Evolutionary conservation across 2,113 vertebrate genomes (phyloP), one percentile per base, ranked within the genome.

Genomic region (Narcine bancroftii): DNA sequence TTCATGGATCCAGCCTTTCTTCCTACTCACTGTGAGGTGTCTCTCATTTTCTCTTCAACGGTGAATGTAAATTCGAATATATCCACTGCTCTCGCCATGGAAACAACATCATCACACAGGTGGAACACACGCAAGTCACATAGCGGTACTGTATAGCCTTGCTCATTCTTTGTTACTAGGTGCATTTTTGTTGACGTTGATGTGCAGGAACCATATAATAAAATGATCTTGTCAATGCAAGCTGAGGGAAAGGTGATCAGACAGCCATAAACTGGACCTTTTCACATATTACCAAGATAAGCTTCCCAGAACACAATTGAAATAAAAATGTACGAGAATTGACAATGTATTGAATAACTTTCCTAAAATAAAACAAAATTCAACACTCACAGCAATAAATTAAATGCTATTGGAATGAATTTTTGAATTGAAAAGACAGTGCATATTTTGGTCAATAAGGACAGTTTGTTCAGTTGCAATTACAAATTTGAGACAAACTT

Each of bases 81-180:
- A 94, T 94, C 94, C 94, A 95, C 95, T 94, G 94, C 93, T 94
- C 96, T 97, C 96, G 96, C 97, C 95, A 96, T 95, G 97, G 97
- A 96, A 97, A 98, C 97, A 94, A 95, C 50, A 92, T 89, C 29
- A 93, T 95, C 96, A 96, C 95, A 89, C 96, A 96, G 96, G 94
- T 95, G 94, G 95, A 94, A 92, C 66, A 2, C 66, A 93, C 56
- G 92, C 50, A 93, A 93, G 93, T 94, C 94, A 94, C 93, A 94
- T 95, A 94, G 73, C 93, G 53, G 65, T 29, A 89, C 93, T 93
- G 93, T 93, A 81, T 71, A 91, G 21, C 39, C 65, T 91, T 45
- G 89, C 89, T 47, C 65, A 91, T 71, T 91, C 89, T 91, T 91
- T 91, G 89, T 69, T 56, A 69, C 63, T 69, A 65, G 69, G 63